Evolutionary conservation across 2,113 vertebrate species (phyloP).

Genomic region (Cromileptes altivelis): DNA sequence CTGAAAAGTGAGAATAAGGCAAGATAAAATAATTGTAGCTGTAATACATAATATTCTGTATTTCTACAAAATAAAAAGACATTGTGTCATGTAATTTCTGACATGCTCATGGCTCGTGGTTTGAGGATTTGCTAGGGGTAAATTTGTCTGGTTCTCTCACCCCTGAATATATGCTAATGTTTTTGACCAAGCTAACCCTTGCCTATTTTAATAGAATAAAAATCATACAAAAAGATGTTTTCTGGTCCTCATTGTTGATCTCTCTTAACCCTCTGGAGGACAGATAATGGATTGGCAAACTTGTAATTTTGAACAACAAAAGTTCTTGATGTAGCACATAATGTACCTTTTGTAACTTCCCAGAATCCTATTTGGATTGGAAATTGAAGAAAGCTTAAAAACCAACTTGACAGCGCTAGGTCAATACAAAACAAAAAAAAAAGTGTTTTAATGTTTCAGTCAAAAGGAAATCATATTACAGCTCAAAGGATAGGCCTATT

Average conservation of each 20-base stretch:
- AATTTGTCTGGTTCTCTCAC: background rate
- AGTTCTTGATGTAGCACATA: background rate
- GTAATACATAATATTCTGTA: background rate
- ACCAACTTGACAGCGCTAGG: background rate
- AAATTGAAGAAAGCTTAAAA: background rate
- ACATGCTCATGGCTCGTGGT: background rate
- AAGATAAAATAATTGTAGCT: too few relatives aligned
- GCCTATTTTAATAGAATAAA: background rate
- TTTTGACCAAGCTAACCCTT: background rate
- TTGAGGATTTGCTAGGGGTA: background rate
- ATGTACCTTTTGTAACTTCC: background rate
- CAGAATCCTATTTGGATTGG: background rate
- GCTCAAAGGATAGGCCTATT: background rate
- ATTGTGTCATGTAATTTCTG: background rate
- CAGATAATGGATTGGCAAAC: background rate
- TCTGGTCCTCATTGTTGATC: background rate
- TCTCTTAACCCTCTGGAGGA: background rate
- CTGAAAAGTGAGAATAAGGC: too few relatives aligned
- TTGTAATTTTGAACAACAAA: background rate
- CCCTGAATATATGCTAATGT: background rate
- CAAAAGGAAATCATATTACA: conserved; percentile 28
- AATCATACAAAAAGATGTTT: background rate
- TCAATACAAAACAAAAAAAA: background rate
- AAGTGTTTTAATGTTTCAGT: background rate
- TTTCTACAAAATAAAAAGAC: background rate